Evolutionary conservation across 2,888 invertebrate species (phyloP).

Genomic region (Chloroclysta siterata): DNA sequence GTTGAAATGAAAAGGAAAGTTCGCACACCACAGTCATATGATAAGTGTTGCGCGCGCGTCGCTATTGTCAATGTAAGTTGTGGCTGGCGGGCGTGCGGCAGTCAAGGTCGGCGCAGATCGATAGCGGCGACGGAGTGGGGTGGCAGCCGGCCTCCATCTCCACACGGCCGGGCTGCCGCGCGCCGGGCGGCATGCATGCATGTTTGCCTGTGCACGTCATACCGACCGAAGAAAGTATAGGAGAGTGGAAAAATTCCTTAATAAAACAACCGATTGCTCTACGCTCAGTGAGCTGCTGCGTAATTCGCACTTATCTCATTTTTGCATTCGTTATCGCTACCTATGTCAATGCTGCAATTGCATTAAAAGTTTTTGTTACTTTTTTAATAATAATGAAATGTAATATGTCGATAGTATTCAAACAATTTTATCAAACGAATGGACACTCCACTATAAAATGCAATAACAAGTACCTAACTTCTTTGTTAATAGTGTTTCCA

Average conservation of each 20-base stretch:
- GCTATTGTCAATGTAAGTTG: conserved; percentile 78
- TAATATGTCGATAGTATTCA: too few species aligned
- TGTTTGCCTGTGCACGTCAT: conserved; percentile 53
- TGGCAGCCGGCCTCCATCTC: conserved; percentile 51
- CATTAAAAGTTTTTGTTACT: conserved; percentile 1
- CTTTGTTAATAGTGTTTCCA: conserved; percentile 54
- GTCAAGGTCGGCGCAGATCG: conserved; percentile 79
- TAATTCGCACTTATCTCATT: conserved; percentile 49
- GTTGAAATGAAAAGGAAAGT: conserved; percentile 62
- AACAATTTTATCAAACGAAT: too few species aligned
- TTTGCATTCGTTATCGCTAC: conserved; percentile 36
- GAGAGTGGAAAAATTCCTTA: conserved; percentile 78
- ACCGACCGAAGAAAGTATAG: conserved; percentile 71
- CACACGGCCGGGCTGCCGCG: conserved; percentile 40
- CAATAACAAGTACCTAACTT: conserved; percentile 33
- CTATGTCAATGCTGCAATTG: conserved; percentile 5
- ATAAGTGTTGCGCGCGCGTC: conserved; percentile 64
- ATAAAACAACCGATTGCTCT: conserved; percentile 55
- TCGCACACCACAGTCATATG: conserved; percentile 44
- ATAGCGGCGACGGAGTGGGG: conserved; percentile 59
- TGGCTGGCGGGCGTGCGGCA: conserved; percentile 66
- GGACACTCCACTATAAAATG: not conserved
- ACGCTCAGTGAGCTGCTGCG: conserved; percentile 52
- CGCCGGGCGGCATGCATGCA: conserved; percentile 57
- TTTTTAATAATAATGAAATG: too few species aligned